Base-by-base conservation (phyloP, 2,888 invertebrate genomes). In the Pheosia gnoma region DNA sequence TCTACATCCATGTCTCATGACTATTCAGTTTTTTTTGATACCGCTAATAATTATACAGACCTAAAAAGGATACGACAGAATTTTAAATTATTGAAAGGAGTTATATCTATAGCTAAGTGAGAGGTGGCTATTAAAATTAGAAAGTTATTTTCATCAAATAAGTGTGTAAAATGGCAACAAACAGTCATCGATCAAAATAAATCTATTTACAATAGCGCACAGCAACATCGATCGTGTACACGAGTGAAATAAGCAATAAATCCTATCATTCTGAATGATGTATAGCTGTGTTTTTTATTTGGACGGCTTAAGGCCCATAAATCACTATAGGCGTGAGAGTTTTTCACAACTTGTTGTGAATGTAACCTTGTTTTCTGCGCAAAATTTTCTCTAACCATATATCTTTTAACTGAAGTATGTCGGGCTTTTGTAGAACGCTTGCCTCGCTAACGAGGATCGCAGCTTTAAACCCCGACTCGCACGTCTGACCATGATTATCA, bases 261-360 rank as follows among this genome's bases (percentile, higher is more conserved):
- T 71, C 57, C 62, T 68, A 65, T 66, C 60, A 60, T 59, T 54
- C 45, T 41, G 61, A 66, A 78, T 78, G 79, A 79, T 79, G 73
- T 73, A 79, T 68, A 65, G 66, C 57, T 55, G 58, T 65, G n/a
- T 59, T 60, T 68, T 76, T 76, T 76, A 75, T 73, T 78, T 72
- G 70, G 70, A 65, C 64, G 66, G 59, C 62, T 65, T 60, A 62
- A 51, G 66, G 61, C 62, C 55, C 59, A 77, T 78, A 75, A 73
- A 77, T 77, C 77, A 69, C 65, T 59, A 72, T 70, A 67, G 73
- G 65, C 67, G 66, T 68, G 65, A 61, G 63, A 66, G 68, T 66
- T 68, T 25, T 63, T 47, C 47, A n/a, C 47, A 47, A 47, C 47
- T 47, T 47, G 47, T 47, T 47, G 11, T 47, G 47, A 47, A n/a